phyloP scores from a whole-genome alignment of 2,888 invertebrate species.

The Spialia ferax region DNA sequence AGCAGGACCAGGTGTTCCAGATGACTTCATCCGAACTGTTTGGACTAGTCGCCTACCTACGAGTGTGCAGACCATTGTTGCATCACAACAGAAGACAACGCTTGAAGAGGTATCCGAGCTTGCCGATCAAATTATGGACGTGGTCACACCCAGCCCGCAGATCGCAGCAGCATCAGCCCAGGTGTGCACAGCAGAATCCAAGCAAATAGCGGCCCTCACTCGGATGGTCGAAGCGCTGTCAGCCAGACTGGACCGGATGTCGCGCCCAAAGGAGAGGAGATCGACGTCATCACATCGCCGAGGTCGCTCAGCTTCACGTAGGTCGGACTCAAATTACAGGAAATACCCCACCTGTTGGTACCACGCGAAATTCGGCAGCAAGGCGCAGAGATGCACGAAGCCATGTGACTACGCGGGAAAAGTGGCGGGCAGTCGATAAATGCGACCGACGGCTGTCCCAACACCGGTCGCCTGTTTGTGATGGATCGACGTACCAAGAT shows the following conservation, averaged over 20 bases:
- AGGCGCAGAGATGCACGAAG: slow-evolving; percentile 39
- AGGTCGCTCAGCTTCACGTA: not conserved
- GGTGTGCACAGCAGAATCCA: not conserved
- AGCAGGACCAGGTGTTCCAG: too few species aligned
- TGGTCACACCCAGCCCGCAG: not conserved
- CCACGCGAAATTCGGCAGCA: slow-evolving; percentile 40
- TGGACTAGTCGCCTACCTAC: too few species aligned
- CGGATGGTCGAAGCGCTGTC: not conserved
- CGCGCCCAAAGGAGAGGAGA: not conserved
- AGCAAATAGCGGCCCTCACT: not conserved
- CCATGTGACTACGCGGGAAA: slow-evolving; percentile 45
- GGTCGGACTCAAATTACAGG: not conserved
- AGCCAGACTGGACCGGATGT: not conserved
- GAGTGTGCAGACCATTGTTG: too few species aligned
- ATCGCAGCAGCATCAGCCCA: not conserved
- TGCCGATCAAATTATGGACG: not conserved
- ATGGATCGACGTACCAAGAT: slow-evolving; percentile 14
- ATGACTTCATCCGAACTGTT: too few species aligned
- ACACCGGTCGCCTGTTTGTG: slow-evolving; percentile 36
- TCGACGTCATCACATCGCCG: not conserved
- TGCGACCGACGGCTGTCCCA: slow-evolving; percentile 32
- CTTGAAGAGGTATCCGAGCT: too few species aligned
- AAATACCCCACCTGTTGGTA: slow-evolving; percentile 46
- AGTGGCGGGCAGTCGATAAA: slow-evolving; percentile 31
- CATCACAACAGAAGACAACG: too few species aligned